Conservation (phyloP, 2,113 vertebrate species). For the Saimiri boliviensis region DNA sequence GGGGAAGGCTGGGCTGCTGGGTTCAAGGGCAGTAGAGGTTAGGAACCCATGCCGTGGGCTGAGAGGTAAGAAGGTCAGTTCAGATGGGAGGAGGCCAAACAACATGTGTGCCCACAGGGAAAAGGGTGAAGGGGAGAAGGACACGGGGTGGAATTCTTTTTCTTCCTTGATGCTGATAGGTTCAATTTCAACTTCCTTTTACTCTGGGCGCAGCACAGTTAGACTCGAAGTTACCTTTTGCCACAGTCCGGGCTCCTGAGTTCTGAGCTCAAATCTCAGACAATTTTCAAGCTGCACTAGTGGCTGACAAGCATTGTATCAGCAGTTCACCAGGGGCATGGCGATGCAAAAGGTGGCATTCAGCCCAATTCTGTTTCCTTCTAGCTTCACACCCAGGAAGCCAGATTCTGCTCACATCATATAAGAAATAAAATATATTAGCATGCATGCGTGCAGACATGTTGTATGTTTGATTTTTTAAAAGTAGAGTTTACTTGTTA, state of each 20-base stretch:
- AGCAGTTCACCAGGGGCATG: rapidly evolving
- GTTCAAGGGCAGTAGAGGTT: not conserved
- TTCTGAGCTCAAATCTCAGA: not conserved
- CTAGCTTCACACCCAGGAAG: not conserved
- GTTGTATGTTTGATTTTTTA: not conserved
- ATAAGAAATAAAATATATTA: not conserved
- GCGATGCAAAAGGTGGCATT: rapidly evolving
- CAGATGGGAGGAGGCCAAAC: not conserved
- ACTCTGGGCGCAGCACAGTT: rapidly evolving
- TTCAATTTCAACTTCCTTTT: rapidly evolving
- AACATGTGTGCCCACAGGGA: rapidly evolving
- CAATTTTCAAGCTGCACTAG: rapidly evolving
- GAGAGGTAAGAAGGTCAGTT: not conserved
- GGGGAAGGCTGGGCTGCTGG: not conserved
- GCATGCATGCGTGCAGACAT: not conserved
- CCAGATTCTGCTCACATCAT: not conserved
- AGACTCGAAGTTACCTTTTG: too few species aligned
- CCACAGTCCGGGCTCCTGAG: not conserved
- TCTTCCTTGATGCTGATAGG: too few species aligned
- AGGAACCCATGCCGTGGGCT: not conserved
- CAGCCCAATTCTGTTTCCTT: rapidly evolving
- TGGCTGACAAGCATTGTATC: too few species aligned
- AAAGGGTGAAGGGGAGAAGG: rapidly evolving
- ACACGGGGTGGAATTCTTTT: too few species aligned
- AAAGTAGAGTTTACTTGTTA: not conserved